Evolutionary conservation across 2,888 invertebrate genomes (phyloP), one percentile per base, ranked within the genome.

Genomic region (Keiferia lycopersicella): DNA sequence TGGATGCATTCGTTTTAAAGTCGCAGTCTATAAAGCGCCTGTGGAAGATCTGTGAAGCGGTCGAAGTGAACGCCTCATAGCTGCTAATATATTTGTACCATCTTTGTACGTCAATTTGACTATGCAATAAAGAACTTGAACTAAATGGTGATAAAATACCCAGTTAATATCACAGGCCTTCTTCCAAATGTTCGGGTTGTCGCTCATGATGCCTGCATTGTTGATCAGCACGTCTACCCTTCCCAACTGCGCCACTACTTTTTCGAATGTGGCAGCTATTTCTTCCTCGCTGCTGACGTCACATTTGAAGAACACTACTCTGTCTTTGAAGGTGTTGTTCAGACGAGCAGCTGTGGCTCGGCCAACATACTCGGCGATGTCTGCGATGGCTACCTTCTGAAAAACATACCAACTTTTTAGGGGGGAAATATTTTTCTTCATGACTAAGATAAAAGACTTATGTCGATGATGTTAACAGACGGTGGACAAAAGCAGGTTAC

Each of bases 151-250:
- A n/a, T n/a, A n/a, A n/a, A n/a, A 11, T 74, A 83, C 84, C 74
- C 73, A 81, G 66, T 86, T 85, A 16, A 83, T 75, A 48, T 77
- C 74, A 58, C 76, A 73, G 2, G 82, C 73, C 12, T 71, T 79
- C 60, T 80, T 78, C 81, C 80, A 83, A 1, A 72, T 3, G 4
- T 67, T 20, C 0, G 78, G 76, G 0, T 76, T 59, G 64, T 84
- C 83, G 56, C 71, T 73, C 77, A 84, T 78, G 41, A 83, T 76
- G 0, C 84, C 84, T 26, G 84, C 83, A 66, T 84, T 83, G 67
- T 84, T 84, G 51, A 85, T 72, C 41, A 83, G 70, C 38, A 84
- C 80, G 41, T 84, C 82, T 20, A 84, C 66, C 26, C 70, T 74
- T 50, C 75, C 69, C 48, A 79, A 77, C 56, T 68, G 66, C 1